phyloP scores from a whole-genome alignment of 2,797 vertebrate species.

The Poecilia picta region DNA sequence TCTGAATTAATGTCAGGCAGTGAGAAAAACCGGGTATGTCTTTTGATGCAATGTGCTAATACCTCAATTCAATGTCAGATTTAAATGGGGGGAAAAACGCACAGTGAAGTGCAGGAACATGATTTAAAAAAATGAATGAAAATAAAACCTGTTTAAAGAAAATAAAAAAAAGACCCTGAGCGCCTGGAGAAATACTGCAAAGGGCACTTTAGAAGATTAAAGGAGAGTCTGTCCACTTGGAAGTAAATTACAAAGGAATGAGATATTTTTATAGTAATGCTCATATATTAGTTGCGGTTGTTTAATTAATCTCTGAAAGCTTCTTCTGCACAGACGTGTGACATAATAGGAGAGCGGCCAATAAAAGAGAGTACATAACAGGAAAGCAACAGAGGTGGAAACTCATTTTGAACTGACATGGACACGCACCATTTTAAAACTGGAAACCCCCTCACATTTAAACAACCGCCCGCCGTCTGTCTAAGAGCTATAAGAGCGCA shows the following conservation, averaged over 20 bases:
- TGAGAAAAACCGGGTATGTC: not conserved
- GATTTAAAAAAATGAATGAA: not conserved
- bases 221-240: not conserved
- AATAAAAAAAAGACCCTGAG: not conserved
- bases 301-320: constrained; percentile 1
- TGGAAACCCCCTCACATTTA: constrained; percentile 30
- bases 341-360: constrained; percentile 8
- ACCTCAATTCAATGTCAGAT: not conserved
- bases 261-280: not conserved
- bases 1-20: not conserved
- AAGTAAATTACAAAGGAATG: not conserved
- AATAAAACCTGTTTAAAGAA: not conserved
- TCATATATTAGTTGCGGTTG: not conserved
- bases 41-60: not conserved
- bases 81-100: not conserved
- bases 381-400: constrained; percentile 19
- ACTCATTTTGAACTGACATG: constrained; percentile 24
- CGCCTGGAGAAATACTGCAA: not conserved
- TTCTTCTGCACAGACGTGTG: constrained; percentile 32
- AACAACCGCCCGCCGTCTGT: constrained; percentile 17
- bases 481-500: not conserved
- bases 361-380: not conserved
- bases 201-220: not conserved
- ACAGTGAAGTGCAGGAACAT: not conserved
- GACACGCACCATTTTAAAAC: constrained; percentile 24